Conservation (phyloP, 2,113 vertebrate genomes). For the Sylvia atricapilla region DNA sequence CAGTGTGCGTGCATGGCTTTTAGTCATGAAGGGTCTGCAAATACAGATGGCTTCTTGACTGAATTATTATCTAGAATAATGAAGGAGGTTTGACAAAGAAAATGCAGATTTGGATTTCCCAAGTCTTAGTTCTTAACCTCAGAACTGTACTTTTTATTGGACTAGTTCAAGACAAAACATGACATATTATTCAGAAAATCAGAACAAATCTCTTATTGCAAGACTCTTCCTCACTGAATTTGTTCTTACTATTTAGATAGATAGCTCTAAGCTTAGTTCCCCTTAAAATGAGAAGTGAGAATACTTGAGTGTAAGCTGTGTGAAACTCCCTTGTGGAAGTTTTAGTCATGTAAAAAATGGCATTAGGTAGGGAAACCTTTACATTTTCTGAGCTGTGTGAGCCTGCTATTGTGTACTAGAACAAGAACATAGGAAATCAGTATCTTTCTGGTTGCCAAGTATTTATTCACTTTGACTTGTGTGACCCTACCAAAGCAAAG, state of each 20-base stretch:
- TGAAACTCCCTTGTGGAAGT: not conserved
- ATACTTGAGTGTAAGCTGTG: not conserved
- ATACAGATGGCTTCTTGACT: not conserved
- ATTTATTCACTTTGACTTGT: not conserved
- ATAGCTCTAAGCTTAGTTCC: not conserved
- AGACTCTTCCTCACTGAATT: not conserved
- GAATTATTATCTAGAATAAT: not conserved
- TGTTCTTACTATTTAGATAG: not conserved
- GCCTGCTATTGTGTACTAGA: not conserved
- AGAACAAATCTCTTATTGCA: not conserved
- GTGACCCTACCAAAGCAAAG: not conserved
- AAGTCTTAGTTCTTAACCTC: not conserved
- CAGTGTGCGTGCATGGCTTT: not conserved
- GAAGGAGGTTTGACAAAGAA: not conserved
- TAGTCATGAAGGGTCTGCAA: not conserved
- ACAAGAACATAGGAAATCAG: not conserved
- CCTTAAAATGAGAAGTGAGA: not conserved
- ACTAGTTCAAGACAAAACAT: not conserved
- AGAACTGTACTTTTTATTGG: not conserved
- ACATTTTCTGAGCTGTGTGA: not conserved
- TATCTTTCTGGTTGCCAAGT: not conserved
- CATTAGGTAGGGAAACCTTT: not conserved
- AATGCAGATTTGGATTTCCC: not conserved
- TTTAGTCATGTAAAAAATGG: not conserved
- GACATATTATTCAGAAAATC: not conserved